A percentile compares a stretch with the other conserved stretches of the same genome.
Evolutionary conservation across 2,797 vertebrate species (phyloP).

Genomic region (Lagodon rhomboides): DNA sequence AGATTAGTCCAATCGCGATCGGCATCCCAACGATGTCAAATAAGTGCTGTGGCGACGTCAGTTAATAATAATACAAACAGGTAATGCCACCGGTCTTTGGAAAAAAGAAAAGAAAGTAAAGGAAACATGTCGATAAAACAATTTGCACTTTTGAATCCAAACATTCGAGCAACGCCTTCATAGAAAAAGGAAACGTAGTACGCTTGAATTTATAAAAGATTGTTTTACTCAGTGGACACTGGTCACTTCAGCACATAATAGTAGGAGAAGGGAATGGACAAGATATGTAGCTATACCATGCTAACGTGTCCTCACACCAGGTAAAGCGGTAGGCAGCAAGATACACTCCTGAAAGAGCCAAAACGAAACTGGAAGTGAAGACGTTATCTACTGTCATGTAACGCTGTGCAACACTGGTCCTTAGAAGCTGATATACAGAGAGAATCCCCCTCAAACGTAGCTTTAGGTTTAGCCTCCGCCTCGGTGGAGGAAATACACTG

Average conservation of each 20-base stretch:
- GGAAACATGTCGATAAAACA: slow-evolving; percentile 39
- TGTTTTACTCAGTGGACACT: slow-evolving; percentile 57
- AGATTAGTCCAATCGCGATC: slow-evolving; percentile 56
- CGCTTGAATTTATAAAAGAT: slow-evolving; percentile 66
- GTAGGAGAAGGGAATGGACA: slow-evolving; percentile 40
- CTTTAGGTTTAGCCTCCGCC: slow-evolving; percentile 16
- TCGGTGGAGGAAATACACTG: slow-evolving; percentile 56
- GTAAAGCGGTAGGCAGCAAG: slow-evolving; percentile 48
- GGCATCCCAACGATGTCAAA: slow-evolving; percentile 51
- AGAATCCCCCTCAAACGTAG: slow-evolving; percentile 36
- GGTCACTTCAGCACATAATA: slow-evolving; percentile 49
- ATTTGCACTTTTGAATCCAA: slow-evolving; percentile 59
- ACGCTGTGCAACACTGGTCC: slow-evolving; percentile 61
- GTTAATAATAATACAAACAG: slow-evolving; percentile 51
- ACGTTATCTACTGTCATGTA: slow-evolving; percentile 32
- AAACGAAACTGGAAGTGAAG: slow-evolving; percentile 31
- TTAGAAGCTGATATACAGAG: slow-evolving; percentile 53
- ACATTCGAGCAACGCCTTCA: slow-evolving; percentile 61
- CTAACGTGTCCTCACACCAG: slow-evolving; percentile 42
- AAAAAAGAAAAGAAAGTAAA: slow-evolving; percentile 36
- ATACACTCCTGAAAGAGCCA: slow-evolving; percentile 6
- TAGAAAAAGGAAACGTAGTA: slow-evolving; percentile 57
- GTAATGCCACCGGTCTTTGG: slow-evolving; percentile 63
- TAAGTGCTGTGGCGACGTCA: slow-evolving; percentile 57
- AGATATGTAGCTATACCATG: slow-evolving; percentile 43